These are phyloP conservation scores for Ligdia adustata DNA, from an alignment of 2,888 invertebrate genomes.

Conservation along the genomic window DNA sequence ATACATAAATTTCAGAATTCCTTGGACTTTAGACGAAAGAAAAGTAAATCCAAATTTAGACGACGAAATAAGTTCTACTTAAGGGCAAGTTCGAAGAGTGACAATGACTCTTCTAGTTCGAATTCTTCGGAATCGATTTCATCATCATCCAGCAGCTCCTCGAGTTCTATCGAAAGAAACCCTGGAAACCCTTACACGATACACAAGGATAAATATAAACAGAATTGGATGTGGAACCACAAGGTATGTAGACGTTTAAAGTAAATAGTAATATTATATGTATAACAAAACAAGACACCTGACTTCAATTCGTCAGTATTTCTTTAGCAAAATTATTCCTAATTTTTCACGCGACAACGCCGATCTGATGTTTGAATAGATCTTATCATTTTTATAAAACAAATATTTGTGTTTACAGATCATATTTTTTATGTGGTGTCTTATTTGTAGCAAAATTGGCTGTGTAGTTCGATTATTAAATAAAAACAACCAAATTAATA, in stretches of 20 bases:
- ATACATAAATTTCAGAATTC: conserved; percentile 6
- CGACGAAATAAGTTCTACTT: background rate
- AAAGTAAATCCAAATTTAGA: conserved; percentile 21
- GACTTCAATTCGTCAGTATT: no score
- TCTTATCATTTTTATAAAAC: no score
- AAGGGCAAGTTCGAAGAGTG: background rate
- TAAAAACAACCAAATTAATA: no score
- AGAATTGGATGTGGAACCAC: conserved; percentile 70
- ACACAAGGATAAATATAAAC: conserved; percentile 60
- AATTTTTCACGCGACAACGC: no score
- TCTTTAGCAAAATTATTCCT: no score
- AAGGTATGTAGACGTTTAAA: conserved; percentile 34
- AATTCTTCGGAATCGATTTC: background rate
- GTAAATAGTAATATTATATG: no score
- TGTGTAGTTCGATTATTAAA: no score
- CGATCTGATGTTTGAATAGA: no score
- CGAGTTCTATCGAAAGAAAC: conserved; percentile 52
- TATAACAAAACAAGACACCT: no score
- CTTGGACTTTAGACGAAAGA: conserved; percentile 25
- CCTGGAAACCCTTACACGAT: conserved; percentile 69
- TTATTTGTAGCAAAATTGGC: no score
- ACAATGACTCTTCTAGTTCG: background rate
- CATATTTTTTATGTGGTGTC: no score
- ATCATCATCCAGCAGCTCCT: background rate
- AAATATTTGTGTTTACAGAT: no score